These are phyloP conservation scores for Hydrophis major DNA, from an alignment of 2,797 vertebrate species.

Conservation along the genomic window DNA sequence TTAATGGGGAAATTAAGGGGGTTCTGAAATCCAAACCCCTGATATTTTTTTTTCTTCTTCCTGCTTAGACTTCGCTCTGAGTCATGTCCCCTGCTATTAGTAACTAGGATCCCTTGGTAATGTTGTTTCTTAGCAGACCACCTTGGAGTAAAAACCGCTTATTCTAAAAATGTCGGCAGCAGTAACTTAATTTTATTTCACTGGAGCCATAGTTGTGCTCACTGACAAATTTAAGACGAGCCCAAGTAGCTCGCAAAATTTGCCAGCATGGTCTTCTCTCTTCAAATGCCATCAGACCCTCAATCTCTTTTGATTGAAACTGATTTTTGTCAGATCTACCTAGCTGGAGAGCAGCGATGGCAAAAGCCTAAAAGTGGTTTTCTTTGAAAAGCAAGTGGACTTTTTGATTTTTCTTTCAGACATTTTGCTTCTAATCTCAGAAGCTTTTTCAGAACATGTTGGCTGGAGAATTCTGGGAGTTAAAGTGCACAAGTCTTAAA, in stretches of 20 bases:
- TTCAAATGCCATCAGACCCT: background rate
- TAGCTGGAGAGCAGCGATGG: background rate
- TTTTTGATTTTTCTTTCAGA: too few species aligned
- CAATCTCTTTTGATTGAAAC: background rate
- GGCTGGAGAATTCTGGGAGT: too few species aligned
- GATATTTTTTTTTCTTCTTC: background rate
- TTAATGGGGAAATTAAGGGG: conserved; percentile 22
- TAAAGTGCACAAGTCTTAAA: background rate
- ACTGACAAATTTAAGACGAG: background rate
- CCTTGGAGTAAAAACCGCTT: background rate
- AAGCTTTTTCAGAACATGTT: too few species aligned
- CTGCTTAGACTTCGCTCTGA: conserved; percentile 1
- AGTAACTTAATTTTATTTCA: background rate
- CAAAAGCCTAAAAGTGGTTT: too few species aligned
- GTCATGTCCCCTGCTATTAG: conserved; percentile 2
- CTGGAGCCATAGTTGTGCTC: background rate
- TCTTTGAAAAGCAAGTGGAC: too few species aligned
- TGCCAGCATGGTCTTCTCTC: fast-evolving
- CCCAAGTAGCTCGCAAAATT: fast-evolving
- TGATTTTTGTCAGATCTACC: background rate
- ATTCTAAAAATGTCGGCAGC: background rate
- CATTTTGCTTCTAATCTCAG: too few species aligned
- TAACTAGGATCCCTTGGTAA: conserved; percentile 5
- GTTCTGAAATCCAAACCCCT: background rate
- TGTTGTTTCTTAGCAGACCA: background rate